A percentile compares a stretch with the other conserved stretches of the same genome.
Conservation (phyloP, 1,140 invertebrate species). For the Macrosteles quadrilineatus region DNA sequence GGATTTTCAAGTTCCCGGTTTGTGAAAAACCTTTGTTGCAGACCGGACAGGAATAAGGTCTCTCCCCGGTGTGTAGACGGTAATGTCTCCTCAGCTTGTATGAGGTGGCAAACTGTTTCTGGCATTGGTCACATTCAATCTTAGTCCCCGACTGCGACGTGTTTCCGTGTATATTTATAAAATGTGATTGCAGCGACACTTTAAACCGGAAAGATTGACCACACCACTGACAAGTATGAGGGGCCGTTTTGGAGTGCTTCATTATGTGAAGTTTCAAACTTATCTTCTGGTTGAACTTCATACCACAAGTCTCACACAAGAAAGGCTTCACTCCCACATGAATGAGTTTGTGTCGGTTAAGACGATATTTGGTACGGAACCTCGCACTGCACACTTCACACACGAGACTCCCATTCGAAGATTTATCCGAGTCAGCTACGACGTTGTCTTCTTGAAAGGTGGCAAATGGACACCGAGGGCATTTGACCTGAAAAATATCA, state of each 20-base stretch:
- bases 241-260: conserved; percentile 59
- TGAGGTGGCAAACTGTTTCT: conserved; percentile 29
- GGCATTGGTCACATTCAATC: conserved; percentile 55
- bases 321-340: conserved; percentile 77
- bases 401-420: neutral
- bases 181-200: conserved; percentile 36
- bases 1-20: conserved; percentile 32
- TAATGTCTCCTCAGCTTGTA: conserved; percentile 36
- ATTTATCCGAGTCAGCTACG: neutral
- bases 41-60: conserved; percentile 51
- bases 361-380: conserved; percentile 43
- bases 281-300: conserved; percentile 27
- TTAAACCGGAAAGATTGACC: conserved; percentile 53
- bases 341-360: conserved; percentile 53
- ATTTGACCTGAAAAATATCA: conserved; percentile 20
- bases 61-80: conserved; percentile 46
- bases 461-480: conserved; percentile 22
- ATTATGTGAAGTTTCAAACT: conserved; percentile 50
- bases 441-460: neutral
- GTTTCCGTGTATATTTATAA: conserved; percentile 32
- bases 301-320: conserved; percentile 63
- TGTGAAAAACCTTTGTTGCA: conserved; percentile 50
- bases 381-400: conserved; percentile 46
- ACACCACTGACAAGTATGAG: conserved; percentile 55
- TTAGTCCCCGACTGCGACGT: conserved; percentile 11